Evolutionary conservation across 1,140 invertebrate species (phyloP).

Genomic region (Drosophila truncata): DNA sequence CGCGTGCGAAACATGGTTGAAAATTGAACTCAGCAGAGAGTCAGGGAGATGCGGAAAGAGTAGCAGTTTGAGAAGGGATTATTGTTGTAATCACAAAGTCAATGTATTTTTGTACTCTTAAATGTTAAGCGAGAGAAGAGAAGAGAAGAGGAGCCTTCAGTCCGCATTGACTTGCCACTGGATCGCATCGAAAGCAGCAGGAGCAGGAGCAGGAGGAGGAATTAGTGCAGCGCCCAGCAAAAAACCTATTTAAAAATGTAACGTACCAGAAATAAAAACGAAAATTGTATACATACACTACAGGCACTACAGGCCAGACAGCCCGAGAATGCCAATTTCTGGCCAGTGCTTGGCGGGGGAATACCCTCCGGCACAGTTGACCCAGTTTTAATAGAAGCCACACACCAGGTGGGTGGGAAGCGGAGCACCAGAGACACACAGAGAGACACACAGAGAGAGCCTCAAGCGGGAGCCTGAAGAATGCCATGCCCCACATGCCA

Average conservation of each 20-base stretch:
- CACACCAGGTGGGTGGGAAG: conserved; percentile 33
- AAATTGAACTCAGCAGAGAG: conserved; percentile 33
- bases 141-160: conserved; percentile 18
- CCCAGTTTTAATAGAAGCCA: conserved; percentile 23
- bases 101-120: conserved; percentile 80
- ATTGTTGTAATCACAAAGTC: conserved; percentile 66
- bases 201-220: neutral
- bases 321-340: conserved; percentile 37
- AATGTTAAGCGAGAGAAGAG: conserved; percentile 66
- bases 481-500: conserved; percentile 29
- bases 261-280: conserved; percentile 45
- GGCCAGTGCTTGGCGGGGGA: conserved; percentile 15
- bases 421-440: neutral
- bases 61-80: conserved; percentile 17
- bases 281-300: conserved; percentile 33
- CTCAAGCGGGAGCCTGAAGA: conserved; percentile 14
- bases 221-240: conserved; percentile 18
- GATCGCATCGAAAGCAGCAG: conserved; percentile 1
- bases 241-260: conserved; percentile 49
- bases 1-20: conserved; percentile 36
- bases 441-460: neutral
- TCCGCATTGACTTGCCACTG: conserved; percentile 34
- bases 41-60: conserved; percentile 1
- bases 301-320: neutral
- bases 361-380: conserved; percentile 15